phyloP scores from a whole-genome alignment of 2,888 invertebrate genomes.

The Autographa pulchrina region DNA sequence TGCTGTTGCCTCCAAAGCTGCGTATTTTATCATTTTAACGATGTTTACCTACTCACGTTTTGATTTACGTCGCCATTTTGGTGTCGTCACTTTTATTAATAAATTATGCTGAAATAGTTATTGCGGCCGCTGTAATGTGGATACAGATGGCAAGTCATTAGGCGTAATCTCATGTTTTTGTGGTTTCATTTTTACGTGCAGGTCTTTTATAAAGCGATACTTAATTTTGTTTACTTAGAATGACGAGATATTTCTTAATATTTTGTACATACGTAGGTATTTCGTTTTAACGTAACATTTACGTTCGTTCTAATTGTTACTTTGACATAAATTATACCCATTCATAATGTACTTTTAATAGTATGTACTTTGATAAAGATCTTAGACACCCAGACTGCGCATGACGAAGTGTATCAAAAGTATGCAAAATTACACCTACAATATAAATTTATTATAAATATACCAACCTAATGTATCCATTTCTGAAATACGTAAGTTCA shows the following conservation, averaged over 20 bases:
- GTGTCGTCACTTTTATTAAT: slow-evolving; percentile 39
- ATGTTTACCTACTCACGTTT: slow-evolving; percentile 47
- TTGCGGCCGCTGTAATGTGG: slow-evolving; percentile 33
- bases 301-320: too few species aligned
- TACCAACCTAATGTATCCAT: too few species aligned
- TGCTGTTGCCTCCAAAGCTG: slow-evolving; percentile 34
- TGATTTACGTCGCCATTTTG: slow-evolving; percentile 38
- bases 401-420: too few species aligned
- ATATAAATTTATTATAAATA: not conserved
- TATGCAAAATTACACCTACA: too few species aligned
- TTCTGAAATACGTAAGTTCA: too few species aligned
- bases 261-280: not conserved
- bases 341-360: too few species aligned
- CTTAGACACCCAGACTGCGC: too few species aligned
- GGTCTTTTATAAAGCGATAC: not conserved
- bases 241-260: not conserved
- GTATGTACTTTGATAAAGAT: too few species aligned
- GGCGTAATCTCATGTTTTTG: slow-evolving; percentile 1
- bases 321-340: too few species aligned
- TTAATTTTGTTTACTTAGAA: slow-evolving; percentile 4
- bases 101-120: slow-evolving; percentile 37
- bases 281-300: not conserved
- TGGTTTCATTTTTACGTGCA: not conserved
- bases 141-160: slow-evolving; percentile 27
- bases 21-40: slow-evolving; percentile 53